Evolutionary conservation across 1,140 invertebrate genomes (phyloP), one percentile per base, ranked within the genome.

Genomic region (Ostrea edulis): DNA sequence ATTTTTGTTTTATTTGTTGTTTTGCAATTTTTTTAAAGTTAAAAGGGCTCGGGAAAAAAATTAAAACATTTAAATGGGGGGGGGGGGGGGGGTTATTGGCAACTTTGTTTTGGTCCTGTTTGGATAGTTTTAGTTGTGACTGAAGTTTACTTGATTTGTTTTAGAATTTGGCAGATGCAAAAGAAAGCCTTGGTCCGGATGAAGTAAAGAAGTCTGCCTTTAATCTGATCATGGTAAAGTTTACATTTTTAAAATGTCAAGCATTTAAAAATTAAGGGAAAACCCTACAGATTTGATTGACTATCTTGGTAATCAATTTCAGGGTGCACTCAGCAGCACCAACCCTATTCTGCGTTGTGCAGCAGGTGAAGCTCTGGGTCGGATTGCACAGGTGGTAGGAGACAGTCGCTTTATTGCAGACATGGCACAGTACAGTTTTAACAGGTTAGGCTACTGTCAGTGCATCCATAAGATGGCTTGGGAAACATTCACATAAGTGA

Each of bases 351-450:
- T 99, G 58, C 96, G 98, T 35, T 99, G 98, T 96, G 97, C 97
- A 14, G 96, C 98, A 82, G 97, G 97, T 86, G 97, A 99, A 96
- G 96, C 98, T 83, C 94, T 99, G 90, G 98, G 98, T 84, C 95
- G 98, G 90, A 96, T 98, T 95, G 97, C 98, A 9, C 98, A 99
- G 94, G 97, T 98, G 44, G 93, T 95, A 25, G 93, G 93, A 9
- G 95, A 95, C 86, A 93, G 92, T 88, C 96, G 97, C 91, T 99
- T 98, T 93, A 98, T 98, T 4, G 97, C 97, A 53, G 97, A 98
- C 95, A 96, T 98, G 93, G 97, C 98, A 0, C 98, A 98, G 95
- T 97, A 96, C 84, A 98, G 97, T 95, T 98, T 99, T 94, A 98
- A 99, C 93, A 96, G 97, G 92, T 95, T 89, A 90, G 88, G 52